Base-by-base conservation (phyloP, 2,113 vertebrate genomes). In the Uropsilus gracilis region DNA sequence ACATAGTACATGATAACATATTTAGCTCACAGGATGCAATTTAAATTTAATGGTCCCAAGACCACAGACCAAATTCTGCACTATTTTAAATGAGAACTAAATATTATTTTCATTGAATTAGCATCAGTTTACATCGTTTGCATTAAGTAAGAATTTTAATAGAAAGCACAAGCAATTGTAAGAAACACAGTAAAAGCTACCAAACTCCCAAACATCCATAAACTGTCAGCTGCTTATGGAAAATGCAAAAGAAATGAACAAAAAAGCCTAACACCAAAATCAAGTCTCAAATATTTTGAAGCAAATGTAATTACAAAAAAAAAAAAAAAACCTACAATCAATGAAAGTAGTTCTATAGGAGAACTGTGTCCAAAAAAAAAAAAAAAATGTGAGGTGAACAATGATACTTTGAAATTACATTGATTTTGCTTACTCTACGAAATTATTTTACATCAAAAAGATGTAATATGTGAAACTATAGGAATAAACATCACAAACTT, bases 301-400 rank as follows among this genome's bases (percentile, higher is more conserved):
- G 88, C 64, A 96, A 97, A 94, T 34, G 94, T 82, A 94, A 97
- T 75, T 87, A 93, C 88, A 80, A 87, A 8, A 63, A 95, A 81
- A 80, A 92, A 7, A 87, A 8, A 63, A 95, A 81, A 80, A 92
- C 6, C 61, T 68, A 76, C 68, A 96, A 86, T 39, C 68, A 90
- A 97, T 89, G 95, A 97, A 97, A 91, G 14, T 83, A 94, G 55
- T 83, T 94, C 22, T 87, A 11, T 28, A 59, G 77, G 93, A 96
- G n/a, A 89, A 44, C 87, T 91, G 46, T 84, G 68, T 94, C 82
- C 81, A 93, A 97, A 96, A 86, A 97, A 97, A 97, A 94, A 86
- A 85, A 95, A 69, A 0, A 69, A 89, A 26, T 82, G n/a, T 64
- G 10, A 16, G 9, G 55, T 42, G 32, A 87, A 75, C 39, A 61